Conservation (phyloP, 1,140 invertebrate genomes). For the Physella acuta region DNA sequence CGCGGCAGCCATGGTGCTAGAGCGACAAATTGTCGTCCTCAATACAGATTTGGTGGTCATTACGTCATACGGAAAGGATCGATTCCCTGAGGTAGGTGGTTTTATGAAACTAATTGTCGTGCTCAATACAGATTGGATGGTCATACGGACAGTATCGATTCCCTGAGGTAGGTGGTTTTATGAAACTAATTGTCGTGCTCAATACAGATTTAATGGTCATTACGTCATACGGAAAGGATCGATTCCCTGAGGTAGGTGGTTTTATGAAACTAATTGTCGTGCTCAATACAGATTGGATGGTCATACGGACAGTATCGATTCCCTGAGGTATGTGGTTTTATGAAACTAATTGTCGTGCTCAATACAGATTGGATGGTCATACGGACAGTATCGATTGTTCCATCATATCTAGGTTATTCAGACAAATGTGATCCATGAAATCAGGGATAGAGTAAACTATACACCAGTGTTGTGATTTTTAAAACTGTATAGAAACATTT, state of each 20-base stretch:
- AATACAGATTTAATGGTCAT: background rate
- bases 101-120: no score
- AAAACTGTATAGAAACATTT: no score
- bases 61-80: background rate
- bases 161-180: constrained; percentile 17
- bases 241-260: constrained; percentile 19
- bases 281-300: background rate
- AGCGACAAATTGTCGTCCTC: constrained; percentile 6
- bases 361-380: no score
- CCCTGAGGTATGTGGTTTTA: constrained; percentile 17
- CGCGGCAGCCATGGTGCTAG: constrained; percentile 2
- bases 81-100: constrained; percentile 19
- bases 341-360: no score
- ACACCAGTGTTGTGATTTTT: no score
- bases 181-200: constrained; percentile 8
- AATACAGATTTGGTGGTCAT: constrained; percentile 1
- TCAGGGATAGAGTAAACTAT: no score
- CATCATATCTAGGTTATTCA: no score
- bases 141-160: no score
- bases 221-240: background rate
- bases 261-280: constrained; percentile 3
- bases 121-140: no score
- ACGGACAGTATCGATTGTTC: no score
- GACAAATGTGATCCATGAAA: no score
- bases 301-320: constrained; percentile 10